A percentile compares a stretch with the other conserved stretches of the same genome.
phyloP scores from a whole-genome alignment of 1,140 invertebrate species.

The Micrasema longulum region DNA sequence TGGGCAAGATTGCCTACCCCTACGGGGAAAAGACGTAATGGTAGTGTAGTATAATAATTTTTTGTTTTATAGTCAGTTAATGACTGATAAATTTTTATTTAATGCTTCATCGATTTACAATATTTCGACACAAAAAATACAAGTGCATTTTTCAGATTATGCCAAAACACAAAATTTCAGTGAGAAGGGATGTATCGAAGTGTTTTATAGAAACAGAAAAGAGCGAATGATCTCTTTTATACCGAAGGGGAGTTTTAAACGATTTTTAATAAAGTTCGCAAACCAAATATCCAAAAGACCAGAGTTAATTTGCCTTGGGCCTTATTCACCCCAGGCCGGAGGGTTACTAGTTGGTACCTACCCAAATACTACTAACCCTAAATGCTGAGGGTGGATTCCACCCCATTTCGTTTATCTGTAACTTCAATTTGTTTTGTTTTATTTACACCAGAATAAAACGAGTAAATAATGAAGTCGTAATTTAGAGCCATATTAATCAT shows the following conservation, averaged over 20 bases:
- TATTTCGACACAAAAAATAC: too few species aligned
- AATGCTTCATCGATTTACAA: too few species aligned
- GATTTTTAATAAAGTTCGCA: constrained; percentile 53
- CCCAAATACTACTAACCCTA: neutral
- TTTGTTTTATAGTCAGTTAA: too few species aligned
- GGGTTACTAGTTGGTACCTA: constrained; percentile 3
- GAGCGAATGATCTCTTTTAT: neutral
- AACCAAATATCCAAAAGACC: constrained; percentile 40
- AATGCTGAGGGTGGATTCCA: neutral
- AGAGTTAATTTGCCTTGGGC: constrained; percentile 37
- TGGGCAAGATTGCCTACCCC: too few species aligned
- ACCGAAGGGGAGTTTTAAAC: constrained; percentile 19
- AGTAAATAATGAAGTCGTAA: too few species aligned
- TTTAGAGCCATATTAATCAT: too few species aligned
- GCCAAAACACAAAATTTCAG: too few species aligned
- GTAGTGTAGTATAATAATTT: too few species aligned
- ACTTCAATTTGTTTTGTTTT: constrained; percentile 34
- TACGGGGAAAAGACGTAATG: too few species aligned
- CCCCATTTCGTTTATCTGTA: neutral
- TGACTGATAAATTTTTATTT: too few species aligned
- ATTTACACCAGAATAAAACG: constrained; percentile 2
- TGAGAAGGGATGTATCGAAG: neutral
- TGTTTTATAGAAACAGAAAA: constrained; percentile 1
- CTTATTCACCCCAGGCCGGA: constrained; percentile 9
- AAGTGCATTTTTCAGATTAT: too few species aligned